Conservation (phyloP, 2,797 vertebrate species). For the Aselliscus stoliczkanus region DNA sequence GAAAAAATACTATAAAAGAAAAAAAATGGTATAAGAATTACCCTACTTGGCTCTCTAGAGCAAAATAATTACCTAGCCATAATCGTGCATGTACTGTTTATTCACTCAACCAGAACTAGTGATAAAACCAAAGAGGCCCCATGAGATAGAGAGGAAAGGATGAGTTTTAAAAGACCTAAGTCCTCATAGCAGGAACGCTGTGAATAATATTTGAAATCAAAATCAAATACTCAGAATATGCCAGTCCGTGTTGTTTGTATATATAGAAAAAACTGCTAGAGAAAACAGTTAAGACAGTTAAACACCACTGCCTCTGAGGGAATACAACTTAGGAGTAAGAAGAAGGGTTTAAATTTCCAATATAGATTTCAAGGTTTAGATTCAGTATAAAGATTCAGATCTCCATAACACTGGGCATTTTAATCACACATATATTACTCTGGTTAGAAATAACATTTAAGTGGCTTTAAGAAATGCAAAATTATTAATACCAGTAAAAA, state of each 20-base stretch:
- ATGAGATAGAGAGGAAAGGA: neutral
- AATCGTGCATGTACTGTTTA: neutral
- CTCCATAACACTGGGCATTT: neutral
- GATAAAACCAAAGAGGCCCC: neutral
- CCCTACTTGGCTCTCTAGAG: neutral
- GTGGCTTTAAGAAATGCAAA: neutral
- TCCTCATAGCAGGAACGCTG: neutral
- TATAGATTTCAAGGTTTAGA: neutral
- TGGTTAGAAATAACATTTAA: neutral
- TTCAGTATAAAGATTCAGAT: neutral
- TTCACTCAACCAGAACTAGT: neutral
- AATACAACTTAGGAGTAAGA: neutral
- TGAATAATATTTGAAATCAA: neutral
- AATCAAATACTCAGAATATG: neutral
- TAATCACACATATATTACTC: neutral
- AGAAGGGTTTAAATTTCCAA: neutral
- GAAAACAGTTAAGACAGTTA: neutral
- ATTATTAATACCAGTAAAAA: neutral
- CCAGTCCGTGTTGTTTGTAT: neutral
- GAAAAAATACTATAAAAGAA: neutral
- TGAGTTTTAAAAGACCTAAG: neutral
- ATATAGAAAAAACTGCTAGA: neutral
- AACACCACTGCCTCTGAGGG: neutral
- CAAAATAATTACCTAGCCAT: neutral
- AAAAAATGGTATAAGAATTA: neutral